Base-by-base conservation (phyloP, 92 coral and sea anemone genomes). In the Phymanthus crucifer region DNA sequence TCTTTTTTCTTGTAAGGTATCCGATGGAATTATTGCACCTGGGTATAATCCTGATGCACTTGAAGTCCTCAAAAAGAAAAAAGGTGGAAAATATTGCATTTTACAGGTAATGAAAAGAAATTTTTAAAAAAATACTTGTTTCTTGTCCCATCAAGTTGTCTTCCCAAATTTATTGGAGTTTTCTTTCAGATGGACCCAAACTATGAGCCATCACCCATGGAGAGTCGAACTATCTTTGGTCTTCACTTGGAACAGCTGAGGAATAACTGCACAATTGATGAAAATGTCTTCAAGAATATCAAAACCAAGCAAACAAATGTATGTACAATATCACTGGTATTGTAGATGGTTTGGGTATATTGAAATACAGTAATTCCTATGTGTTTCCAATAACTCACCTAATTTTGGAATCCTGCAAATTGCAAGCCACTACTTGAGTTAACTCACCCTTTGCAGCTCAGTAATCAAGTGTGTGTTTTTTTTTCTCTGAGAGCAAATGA, bases 21-120 rank as follows among this genome's bases (percentile, higher is more conserved):
- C 98, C 46, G 98, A 94, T 88, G 98, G 98, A 14, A 88, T 94
- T 54, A 94, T 94, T 88, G 98, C 98, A 37, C 98, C 98, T 43
- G 93, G 97, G 0, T 94, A 86, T 81, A 85, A 89, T 50, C 76
- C 83, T 31, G 94, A 92, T 71, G 98, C 98, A 32, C 66, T 94
- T 27, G 97, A 88, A 46, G 89, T 94, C 9, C 81, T 94, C 35
- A 93, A 82, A 74, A 94, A 94, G 88, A 94, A 94, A 81, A 94
- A 94, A 72, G 98, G 98, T 52, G 98, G 98, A 31, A 94, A 92
- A 84, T 94, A 94, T 75, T 94, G 98, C 87, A 89, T 94, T 14
- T 87, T 94, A 13, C 93, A 94, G 97, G 98, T 94, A 86, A 31
- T 34, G 6, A 35, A 40, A 33, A 19, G 0, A 32, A 35, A 13